These are phyloP conservation scores for Tetranychus truncatus DNA, from an alignment of 2,888 invertebrate genomes.

Conservation along the genomic window DNA sequence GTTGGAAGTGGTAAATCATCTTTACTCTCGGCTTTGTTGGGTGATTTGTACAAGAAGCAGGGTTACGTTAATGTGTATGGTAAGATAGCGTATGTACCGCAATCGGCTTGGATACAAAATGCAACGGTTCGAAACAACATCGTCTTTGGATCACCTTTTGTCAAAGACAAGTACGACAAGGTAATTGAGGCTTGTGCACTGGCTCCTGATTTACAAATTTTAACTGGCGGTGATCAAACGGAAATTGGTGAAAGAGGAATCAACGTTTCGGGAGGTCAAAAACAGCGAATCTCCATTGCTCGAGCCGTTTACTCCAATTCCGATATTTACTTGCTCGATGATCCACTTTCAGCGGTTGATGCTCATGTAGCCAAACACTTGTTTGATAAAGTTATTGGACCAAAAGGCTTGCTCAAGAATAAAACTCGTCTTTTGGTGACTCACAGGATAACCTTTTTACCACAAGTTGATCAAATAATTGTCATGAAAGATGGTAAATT, in stretches of 20 bases:
- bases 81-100: constrained; percentile 18
- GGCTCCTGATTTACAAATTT: constrained; percentile 34
- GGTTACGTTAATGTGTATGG: constrained; percentile 21
- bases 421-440: constrained; percentile 79
- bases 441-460: constrained; percentile 78
- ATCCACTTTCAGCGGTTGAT: constrained; percentile 49
- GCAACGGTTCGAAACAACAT: constrained; percentile 34
- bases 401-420: constrained; percentile 38
- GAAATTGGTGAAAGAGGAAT: constrained; percentile 40
- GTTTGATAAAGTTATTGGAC: constrained; percentile 78
- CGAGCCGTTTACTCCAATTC: constrained; percentile 58
- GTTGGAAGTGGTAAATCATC: constrained; percentile 28
- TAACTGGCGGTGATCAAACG: constrained; percentile 33
- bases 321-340: constrained; percentile 37
- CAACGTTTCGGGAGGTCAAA: constrained; percentile 34
- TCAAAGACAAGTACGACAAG: constrained; percentile 30
- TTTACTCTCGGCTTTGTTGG: constrained; percentile 26
- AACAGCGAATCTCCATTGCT: constrained; percentile 34
- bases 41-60: constrained; percentile 27
- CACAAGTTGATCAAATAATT: constrained; percentile 70
- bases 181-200: constrained; percentile 37
- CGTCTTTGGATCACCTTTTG: constrained; percentile 32
- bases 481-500: constrained; percentile 72
- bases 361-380: constrained; percentile 94
- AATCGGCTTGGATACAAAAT: constrained; percentile 19